A percentile compares a stretch with the other conserved stretches of the same genome.
Evolutionary conservation across 2,888 invertebrate genomes (phyloP).

Genomic region (Temnothorax unifasciatus): DNA sequence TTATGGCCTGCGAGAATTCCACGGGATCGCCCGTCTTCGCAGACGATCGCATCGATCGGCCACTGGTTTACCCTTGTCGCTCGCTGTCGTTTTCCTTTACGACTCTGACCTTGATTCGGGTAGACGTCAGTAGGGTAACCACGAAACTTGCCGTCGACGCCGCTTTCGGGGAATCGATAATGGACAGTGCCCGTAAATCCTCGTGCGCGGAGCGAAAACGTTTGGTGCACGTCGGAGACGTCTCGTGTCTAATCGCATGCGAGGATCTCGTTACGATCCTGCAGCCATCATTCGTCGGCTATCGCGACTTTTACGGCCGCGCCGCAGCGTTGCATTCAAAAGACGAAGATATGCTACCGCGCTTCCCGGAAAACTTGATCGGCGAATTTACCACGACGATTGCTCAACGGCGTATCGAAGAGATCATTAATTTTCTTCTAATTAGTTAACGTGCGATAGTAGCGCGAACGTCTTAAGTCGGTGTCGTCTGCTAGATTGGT

Average conservation of each 20-base stretch:
- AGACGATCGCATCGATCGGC: slow-evolving; percentile 79
- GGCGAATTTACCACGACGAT: slow-evolving; percentile 18
- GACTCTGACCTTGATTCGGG: slow-evolving; percentile 80
- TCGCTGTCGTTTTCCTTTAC: slow-evolving; percentile 75
- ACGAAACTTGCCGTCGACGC: slow-evolving; percentile 58
- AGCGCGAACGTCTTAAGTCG: not conserved
- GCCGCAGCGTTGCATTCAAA: not conserved
- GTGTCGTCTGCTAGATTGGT: not conserved
- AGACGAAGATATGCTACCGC: not conserved
- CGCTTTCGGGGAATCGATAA: slow-evolving; percentile 55
- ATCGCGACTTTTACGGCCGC: slow-evolving; percentile 23
- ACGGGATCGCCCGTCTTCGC: slow-evolving; percentile 70
- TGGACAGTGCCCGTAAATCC: slow-evolving; percentile 38
- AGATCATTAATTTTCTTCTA: not conserved
- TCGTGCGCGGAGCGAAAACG: slow-evolving; percentile 5
- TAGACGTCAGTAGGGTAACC: slow-evolving; percentile 67
- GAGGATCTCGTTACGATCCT: slow-evolving; percentile 37
- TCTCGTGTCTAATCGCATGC: slow-evolving; percentile 40
- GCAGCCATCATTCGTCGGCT: slow-evolving; percentile 4
- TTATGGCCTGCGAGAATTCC: slow-evolving; percentile 79
- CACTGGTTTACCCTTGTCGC: slow-evolving; percentile 67
- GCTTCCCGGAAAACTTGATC: slow-evolving; percentile 1
- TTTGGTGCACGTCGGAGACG: not conserved
- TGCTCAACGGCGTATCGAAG: slow-evolving; percentile 10
- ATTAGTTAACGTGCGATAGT: not conserved